A percentile compares a stretch with the other conserved stretches of the same genome.
These are phyloP conservation scores for Eucera pruinosa DNA, from an alignment of 2,888 invertebrate genomes.

Conservation along the genomic window DNA sequence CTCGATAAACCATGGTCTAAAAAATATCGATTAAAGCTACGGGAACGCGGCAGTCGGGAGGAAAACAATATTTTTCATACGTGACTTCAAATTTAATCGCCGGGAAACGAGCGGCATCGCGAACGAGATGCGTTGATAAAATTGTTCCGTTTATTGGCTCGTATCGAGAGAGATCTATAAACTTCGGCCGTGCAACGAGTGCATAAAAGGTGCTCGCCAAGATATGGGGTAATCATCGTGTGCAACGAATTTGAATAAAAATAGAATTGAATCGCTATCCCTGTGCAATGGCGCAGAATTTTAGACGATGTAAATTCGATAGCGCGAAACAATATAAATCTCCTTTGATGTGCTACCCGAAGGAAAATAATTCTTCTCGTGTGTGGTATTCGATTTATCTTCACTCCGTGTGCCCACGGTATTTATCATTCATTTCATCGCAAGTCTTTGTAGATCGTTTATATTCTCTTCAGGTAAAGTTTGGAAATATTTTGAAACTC, in stretches of 20 bases:
- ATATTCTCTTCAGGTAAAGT: no score
- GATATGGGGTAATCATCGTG: neutral
- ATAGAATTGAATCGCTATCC: constrained; percentile 2
- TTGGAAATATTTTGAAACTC: no score
- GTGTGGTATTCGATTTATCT: no score
- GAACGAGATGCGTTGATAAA: constrained; percentile 24
- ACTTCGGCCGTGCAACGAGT: constrained; percentile 8
- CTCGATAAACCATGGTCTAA: constrained; percentile 17
- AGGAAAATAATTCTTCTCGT: no score
- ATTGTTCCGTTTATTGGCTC: constrained; percentile 22
- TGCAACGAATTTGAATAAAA: neutral
- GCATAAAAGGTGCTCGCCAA: neutral
- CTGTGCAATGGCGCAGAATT: no score
- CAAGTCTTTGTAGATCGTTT: no score
- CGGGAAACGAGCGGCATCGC: constrained; percentile 16
- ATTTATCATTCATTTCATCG: no score
- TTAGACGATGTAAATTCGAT: neutral
- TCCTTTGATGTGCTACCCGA: no score
- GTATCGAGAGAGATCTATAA: constrained; percentile 27
- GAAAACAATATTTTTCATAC: constrained; percentile 43
- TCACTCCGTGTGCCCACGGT: no score
- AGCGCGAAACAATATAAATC: no score
- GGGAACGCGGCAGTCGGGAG: neutral
- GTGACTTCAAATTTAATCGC: constrained; percentile 33
- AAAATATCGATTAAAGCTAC: constrained; percentile 31